Base-by-base conservation (phyloP, 2,888 invertebrate genomes). In the Abscondita cerata region DNA sequence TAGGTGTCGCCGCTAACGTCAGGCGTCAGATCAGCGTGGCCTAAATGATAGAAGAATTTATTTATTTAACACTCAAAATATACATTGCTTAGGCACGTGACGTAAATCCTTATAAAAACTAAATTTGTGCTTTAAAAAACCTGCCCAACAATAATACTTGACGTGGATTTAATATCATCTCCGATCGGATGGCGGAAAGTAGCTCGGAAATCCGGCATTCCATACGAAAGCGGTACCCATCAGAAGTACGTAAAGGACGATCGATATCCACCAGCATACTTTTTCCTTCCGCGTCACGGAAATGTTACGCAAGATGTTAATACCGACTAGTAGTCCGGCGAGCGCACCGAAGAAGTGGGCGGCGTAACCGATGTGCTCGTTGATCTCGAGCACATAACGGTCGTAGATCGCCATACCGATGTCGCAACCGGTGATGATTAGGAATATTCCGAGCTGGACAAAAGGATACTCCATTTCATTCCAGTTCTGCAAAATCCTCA, bases 381-480 rank as follows among this genome's bases (percentile, higher is more conserved):
- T 83, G 1, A 86, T 81, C 51, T 88, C 85, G 13, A 87, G 82
- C 62, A 89, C 84, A 78, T 96, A 95, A 12, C 95, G 85, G 77
- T 93, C 91, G 81, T 96, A 97, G 31, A 98, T 86, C 0, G 98
- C 96, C 9, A 94, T 90, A 16, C 95, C 93, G 50, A 96, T 84
- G 80, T 99, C 98, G 38, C 91, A 88, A 0, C 84, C 86, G 2
- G 92, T 91, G 67, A 98, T 85, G 5, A 95, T 79, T 0, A 95
- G 71, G 76, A 98, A 93, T 15, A 96, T 87, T 5, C 92, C 76
- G 18, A 98, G 83, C 74, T 98, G 93, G 6, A 93, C 84, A 67
- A 92, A 86, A 1, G 95, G 95, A 77, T 91, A 95, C 75, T 96
- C 93, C 98, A 99, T 99, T 82, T 98, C 96, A 12, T 87, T 84